phyloP scores from a whole-genome alignment of 2,113 vertebrate species.

The Clarias gariepinus region DNA sequence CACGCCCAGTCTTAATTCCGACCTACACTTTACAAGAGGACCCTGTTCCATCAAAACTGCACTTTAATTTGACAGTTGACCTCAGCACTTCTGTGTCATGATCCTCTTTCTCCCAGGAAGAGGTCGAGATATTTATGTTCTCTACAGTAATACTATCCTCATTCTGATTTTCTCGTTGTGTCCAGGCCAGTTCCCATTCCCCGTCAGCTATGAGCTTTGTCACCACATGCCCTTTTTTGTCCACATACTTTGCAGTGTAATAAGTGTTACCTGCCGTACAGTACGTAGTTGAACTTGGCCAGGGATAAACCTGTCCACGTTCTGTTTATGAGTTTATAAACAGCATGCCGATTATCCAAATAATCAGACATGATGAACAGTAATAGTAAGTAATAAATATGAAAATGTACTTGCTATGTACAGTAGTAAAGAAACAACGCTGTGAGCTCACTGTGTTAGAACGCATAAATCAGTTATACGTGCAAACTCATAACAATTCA shows the following conservation, averaged over 20 bases:
- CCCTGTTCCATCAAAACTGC: not conserved
- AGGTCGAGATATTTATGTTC: not conserved
- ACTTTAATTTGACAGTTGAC: constrained; percentile 34
- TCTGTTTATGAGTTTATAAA: not conserved
- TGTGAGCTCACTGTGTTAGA: not conserved
- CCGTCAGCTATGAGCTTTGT: not conserved
- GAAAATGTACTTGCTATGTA: not conserved
- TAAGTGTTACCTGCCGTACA: no score
- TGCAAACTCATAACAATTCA: not conserved
- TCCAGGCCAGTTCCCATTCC: not conserved
- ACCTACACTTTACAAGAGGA: constrained; percentile 6
- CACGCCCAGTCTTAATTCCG: not conserved
- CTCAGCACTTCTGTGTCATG: constrained; percentile 6
- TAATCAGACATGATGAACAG: constrained; percentile 11
- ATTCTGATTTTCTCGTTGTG: not conserved
- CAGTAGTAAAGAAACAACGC: not conserved
- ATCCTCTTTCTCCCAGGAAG: not conserved
- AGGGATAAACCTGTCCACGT: not conserved
- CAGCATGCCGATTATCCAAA: not conserved
- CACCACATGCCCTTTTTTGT: not conserved
- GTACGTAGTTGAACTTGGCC: not conserved
- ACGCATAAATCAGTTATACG: not conserved
- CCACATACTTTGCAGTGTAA: not conserved
- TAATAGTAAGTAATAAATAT: constrained; percentile 11
- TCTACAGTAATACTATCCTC: not conserved